Base-by-base conservation (phyloP, 64 coral and sea anemone species). In the Acropora yongei region DNA sequence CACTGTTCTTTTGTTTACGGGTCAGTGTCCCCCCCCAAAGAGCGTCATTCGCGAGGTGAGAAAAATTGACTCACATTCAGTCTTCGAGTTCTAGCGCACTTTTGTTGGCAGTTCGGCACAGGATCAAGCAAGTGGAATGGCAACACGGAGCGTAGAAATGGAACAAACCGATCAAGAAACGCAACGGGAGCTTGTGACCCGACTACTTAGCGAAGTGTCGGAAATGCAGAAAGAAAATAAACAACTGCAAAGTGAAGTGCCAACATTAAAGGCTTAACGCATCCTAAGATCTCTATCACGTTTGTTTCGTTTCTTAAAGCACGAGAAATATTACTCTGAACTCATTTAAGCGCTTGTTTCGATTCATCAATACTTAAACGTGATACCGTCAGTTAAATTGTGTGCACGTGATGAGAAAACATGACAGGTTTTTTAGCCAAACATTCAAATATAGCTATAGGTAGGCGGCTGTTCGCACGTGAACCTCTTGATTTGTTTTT, bases 121-220 rank as follows among this genome's bases (percentile, higher is more conserved):
- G 60, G 60, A 65, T 65, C 60, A 65, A 65, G 60, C 60, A 65
- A 65, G 60, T 65, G 16, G 60, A 65, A 65, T 65, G 60, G 60
- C 60, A 65, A 65, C 60, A 65, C 60, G 0, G 60, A 65, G 60
- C 60, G 60, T 65, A 65, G 60, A 65, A 65, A 65, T 8, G 60
- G 60, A 65, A 65, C 60, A 65, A 65, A 65, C 60, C 60, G 60
- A 65, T 65, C 60, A 65, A 65, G 60, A 65, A 65, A 65, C 60
- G 60, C 60, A 65, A 65, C 60, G 60, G 60, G 60, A 65, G 8
- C 60, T 65, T 65, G 60, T 65, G 60, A 65, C 8, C 8, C 60
- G 60, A 65, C 60, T 65, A 65, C 60, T 65, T 65, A 16, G 60
- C 16, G 60, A 65, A 65, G 60, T 65, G 60, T 65, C 60, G 0